Evolutionary conservation across 2,888 invertebrate genomes (phyloP).

Genomic region (Drosophila melanosoma): DNA sequence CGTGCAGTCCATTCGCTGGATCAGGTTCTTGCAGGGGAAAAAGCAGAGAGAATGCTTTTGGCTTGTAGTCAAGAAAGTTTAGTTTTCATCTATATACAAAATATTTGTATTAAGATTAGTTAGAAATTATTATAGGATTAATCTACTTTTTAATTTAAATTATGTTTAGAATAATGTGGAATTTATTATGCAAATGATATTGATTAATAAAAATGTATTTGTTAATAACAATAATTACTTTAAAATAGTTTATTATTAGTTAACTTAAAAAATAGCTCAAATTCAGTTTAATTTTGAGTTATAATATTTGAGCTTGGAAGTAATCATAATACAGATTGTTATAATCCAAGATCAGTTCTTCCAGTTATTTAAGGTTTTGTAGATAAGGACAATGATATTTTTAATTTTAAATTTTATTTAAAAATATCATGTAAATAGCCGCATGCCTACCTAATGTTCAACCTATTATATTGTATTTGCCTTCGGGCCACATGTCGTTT

Average conservation of each 20-base stretch:
- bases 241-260: background rate
- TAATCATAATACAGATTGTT: background rate
- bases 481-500: constrained; percentile 54
- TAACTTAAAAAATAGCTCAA: background rate
- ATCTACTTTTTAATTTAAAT: background rate
- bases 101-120: background rate
- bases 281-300: background rate
- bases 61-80: background rate
- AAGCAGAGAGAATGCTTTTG: background rate
- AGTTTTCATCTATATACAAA: background rate
- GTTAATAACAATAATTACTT: background rate
- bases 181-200: too few species aligned
- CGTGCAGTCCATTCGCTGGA: constrained; percentile 40
- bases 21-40: constrained; percentile 13
- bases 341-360: background rate
- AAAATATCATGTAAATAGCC: background rate
- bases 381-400: background rate
- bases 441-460: constrained; percentile 2
- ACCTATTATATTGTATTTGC: constrained; percentile 24
- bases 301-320: background rate
- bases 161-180: background rate
- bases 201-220: background rate
- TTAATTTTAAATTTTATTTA: background rate
- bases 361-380: background rate
- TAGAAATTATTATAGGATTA: background rate